These are phyloP conservation scores for Pipra filicauda DNA, from an alignment of 2,113 vertebrate genomes.

Conservation along the genomic window DNA sequence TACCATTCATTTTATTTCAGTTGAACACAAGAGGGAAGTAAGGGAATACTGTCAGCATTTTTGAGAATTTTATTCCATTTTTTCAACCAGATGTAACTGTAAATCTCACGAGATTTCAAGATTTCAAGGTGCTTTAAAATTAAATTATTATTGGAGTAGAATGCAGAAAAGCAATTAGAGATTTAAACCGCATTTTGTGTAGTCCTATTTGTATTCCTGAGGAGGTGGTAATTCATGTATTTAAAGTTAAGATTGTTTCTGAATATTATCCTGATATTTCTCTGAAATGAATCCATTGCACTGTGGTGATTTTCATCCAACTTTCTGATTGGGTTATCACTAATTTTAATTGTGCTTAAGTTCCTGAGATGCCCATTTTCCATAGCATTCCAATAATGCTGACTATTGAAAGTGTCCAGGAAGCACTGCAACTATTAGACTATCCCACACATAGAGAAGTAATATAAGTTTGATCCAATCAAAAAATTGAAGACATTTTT, in stretches of 20 bases:
- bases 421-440: background rate
- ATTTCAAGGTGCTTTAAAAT: background rate
- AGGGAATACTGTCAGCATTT: background rate
- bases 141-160: background rate
- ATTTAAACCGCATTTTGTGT: background rate
- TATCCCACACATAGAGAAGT: background rate
- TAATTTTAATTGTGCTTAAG: background rate
- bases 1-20: background rate
- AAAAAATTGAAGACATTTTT: background rate
- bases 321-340: background rate
- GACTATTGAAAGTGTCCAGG: background rate
- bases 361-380: background rate
- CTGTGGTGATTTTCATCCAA: background rate
- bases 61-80: background rate
- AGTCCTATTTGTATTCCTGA: background rate
- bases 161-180: background rate
- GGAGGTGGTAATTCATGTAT: background rate
- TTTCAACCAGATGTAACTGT: background rate
- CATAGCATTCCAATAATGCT: rapidly evolving
- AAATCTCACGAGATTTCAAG: background rate
- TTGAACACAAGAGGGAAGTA: background rate
- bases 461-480: background rate
- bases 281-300: background rate
- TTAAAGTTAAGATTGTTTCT: background rate
- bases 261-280: background rate